These are phyloP conservation scores for Melanophora roralis DNA, from an alignment of 2,888 invertebrate genomes.

Conservation along the genomic window DNA sequence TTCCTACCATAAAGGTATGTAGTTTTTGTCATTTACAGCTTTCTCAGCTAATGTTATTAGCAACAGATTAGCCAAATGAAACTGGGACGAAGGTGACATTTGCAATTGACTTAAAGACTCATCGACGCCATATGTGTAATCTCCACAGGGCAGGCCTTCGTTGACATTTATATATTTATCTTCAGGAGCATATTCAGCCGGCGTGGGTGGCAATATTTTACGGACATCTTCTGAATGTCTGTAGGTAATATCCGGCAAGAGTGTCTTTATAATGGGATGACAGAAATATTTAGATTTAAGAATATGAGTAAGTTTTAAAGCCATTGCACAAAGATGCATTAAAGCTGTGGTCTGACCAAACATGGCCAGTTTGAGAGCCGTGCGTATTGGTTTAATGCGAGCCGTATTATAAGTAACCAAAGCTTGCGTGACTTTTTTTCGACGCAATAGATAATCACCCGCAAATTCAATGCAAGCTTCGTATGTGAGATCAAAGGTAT, in stretches of 20 bases:
- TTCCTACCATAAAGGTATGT: conserved; percentile 75
- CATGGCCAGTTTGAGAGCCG: conserved; percentile 77
- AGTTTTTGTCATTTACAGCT: conserved; percentile 76
- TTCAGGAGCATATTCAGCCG: conserved; percentile 41
- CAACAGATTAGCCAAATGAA: conserved; percentile 77
- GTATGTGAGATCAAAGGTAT: conserved; percentile 76
- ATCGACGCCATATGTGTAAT: conserved; percentile 74
- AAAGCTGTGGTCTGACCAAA: conserved; percentile 76
- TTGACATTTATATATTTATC: conserved; percentile 65
- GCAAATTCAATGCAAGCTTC: conserved; percentile 83
- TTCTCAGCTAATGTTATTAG: conserved; percentile 76
- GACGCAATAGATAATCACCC: conserved; percentile 87
- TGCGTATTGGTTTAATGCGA: conserved; percentile 78
- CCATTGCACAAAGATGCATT: conserved; percentile 77
- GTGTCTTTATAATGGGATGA: conserved; percentile 69
- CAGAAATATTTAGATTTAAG: conserved; percentile 72
- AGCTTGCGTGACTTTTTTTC: conserved; percentile 86
- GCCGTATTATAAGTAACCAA: conserved; percentile 88
- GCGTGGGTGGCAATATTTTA: conserved; percentile 68
- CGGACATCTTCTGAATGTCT: conserved; percentile 75
- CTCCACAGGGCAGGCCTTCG: conserved; percentile 73
- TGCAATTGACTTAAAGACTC: conserved; percentile 74
- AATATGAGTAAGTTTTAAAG: conserved; percentile 74
- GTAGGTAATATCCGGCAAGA: conserved; percentile 72
- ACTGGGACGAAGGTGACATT: conserved; percentile 77